Conservation (phyloP, 2,888 invertebrate genomes). For the Acanthoscelides obtectus region DNA sequence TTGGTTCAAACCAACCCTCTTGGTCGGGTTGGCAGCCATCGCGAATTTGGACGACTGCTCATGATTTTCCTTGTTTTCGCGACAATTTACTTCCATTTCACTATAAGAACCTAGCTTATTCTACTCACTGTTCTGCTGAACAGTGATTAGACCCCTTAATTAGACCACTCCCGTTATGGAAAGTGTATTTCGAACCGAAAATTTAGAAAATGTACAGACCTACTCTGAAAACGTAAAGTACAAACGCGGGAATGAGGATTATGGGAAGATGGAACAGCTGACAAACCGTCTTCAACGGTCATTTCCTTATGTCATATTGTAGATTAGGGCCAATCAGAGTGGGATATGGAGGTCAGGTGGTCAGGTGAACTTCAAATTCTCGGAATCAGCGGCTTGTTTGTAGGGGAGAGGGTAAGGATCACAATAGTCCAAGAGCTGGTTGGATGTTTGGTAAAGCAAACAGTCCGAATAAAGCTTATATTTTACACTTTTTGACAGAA, state of each 20-base stretch:
- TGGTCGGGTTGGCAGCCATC: conserved; percentile 39
- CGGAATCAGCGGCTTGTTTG: no score
- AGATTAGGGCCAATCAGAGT: no score
- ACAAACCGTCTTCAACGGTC: no score
- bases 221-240: background rate
- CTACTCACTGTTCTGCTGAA: background rate
- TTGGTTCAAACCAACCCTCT: conserved; percentile 62
- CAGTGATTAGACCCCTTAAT: background rate
- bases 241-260: conserved; percentile 28
- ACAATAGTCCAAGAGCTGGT: no score
- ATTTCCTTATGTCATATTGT: no score
- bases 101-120: conserved; percentile 1
- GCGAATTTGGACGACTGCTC: conserved; percentile 44
- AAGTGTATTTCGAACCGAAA: background rate
- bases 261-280: conserved; percentile 15
- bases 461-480: no score
- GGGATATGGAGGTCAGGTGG: no score
- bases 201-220: conserved; percentile 12
- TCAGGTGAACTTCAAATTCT: no score
- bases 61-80: conserved; percentile 72
- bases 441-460: no score
- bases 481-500: no score
- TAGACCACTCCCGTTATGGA: background rate
- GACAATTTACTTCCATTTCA: conserved; percentile 68
- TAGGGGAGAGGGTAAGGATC: no score